These are phyloP conservation scores for Piaya cayana DNA, from an alignment of 2,113 vertebrate species.

Conservation along the genomic window DNA sequence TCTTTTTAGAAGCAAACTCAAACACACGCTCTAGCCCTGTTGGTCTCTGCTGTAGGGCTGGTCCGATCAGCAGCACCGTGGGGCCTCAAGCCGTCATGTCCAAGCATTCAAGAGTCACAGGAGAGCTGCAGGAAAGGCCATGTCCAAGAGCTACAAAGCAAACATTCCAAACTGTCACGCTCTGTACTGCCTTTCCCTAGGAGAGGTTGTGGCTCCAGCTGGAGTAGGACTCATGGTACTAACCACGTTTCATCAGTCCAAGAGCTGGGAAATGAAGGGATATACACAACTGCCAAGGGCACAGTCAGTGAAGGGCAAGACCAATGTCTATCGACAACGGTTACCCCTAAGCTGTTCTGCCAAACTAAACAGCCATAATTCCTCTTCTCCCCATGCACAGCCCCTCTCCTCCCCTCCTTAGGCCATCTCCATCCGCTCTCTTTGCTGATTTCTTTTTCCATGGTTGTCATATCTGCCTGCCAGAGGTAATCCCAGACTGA, in stretches of 20 bases:
- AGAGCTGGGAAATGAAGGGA: neutral
- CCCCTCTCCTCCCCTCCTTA: neutral
- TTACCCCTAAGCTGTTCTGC: neutral
- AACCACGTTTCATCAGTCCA: accelerated
- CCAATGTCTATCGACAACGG: neutral
- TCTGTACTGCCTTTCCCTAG: neutral
- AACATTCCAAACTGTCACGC: neutral
- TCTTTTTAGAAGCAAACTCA: conserved; percentile 19
- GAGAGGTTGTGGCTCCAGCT: neutral
- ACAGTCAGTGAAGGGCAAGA: neutral
- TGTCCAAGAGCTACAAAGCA: neutral
- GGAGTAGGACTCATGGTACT: neutral
- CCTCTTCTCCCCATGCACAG: neutral
- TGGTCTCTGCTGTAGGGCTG: neutral
- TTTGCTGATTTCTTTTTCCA: neutral
- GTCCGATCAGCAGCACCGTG: neutral
- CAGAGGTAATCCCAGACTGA: neutral
- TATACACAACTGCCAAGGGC: neutral
- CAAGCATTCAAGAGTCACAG: neutral
- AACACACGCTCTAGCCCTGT: neutral
- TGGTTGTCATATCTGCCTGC: neutral
- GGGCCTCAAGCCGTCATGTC: neutral
- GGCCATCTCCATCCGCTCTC: neutral
- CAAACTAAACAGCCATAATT: neutral
- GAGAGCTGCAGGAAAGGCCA: neutral